phyloP scores from a whole-genome alignment of 2,113 vertebrate species.

The Elgaria multicarinata region DNA sequence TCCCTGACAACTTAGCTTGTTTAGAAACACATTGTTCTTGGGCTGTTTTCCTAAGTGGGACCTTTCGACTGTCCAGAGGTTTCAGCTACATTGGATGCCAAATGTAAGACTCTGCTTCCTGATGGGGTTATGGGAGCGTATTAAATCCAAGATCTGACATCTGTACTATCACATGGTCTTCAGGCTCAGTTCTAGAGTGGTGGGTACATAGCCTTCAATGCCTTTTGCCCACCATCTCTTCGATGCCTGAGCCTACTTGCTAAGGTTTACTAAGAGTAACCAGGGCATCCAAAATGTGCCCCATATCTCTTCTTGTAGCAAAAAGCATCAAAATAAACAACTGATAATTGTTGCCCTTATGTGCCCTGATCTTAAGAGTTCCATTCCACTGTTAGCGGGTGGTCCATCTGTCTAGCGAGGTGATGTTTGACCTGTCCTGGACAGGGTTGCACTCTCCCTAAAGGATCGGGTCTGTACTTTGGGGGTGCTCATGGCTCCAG shows the following conservation, averaged over 20 bases:
- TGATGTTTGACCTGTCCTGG: no score
- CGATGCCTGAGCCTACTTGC: not conserved
- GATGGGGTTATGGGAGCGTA: not conserved
- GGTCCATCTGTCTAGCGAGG: no score
- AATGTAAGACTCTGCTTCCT: not conserved
- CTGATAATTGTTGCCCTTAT: not conserved
- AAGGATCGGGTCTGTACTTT: no score
- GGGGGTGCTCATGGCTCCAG: no score
- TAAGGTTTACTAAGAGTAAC: not conserved
- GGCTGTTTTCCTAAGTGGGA: not conserved
- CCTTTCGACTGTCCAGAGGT: not conserved
- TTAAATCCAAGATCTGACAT: not conserved
- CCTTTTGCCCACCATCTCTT: not conserved
- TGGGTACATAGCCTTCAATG: not conserved
- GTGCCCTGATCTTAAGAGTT: not conserved
- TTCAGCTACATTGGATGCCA: constrained; percentile 2
- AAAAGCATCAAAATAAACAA: not conserved
- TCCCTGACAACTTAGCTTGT: not conserved
- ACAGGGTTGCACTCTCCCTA: no score
- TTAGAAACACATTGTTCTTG: constrained; percentile 8
- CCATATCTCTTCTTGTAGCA: not conserved
- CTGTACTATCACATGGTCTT: not conserved
- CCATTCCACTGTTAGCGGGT: no score
- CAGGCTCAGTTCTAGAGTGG: not conserved
- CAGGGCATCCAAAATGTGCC: not conserved